Evolutionary conservation across 2,888 invertebrate species (phyloP).

Genomic region (Stenichneumon culpator): DNA sequence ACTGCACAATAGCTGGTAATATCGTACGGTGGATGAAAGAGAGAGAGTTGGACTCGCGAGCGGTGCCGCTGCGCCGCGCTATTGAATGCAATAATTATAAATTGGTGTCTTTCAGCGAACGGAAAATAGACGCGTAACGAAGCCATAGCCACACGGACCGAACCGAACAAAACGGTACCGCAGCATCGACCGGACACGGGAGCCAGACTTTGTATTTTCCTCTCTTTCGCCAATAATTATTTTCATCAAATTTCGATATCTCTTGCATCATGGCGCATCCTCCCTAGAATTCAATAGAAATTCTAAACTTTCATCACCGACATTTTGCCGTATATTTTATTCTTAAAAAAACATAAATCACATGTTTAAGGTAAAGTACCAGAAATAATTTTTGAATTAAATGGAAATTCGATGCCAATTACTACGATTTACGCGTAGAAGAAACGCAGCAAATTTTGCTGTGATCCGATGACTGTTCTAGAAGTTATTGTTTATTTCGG

Average conservation of each 20-base stretch:
- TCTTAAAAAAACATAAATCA: too few relatives aligned
- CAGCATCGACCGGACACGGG: not conserved
- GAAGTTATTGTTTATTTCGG: too few relatives aligned
- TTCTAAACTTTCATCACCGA: too few relatives aligned
- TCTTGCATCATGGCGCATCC: too few relatives aligned
- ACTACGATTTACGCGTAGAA: too few relatives aligned
- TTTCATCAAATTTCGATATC: constrained; percentile 79
- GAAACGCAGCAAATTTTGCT: too few relatives aligned
- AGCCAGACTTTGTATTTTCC: not conserved
- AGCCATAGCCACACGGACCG: constrained; percentile 72
- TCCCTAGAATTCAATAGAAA: too few relatives aligned
- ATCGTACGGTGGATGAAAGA: constrained; percentile 74
- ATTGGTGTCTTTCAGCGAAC: constrained; percentile 80
- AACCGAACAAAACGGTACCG: constrained; percentile 2
- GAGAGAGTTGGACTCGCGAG: constrained; percentile 75
- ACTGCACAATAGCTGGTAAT: constrained; percentile 81
- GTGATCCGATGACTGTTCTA: too few relatives aligned
- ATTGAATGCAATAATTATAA: constrained; percentile 82
- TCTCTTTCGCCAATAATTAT: not conserved
- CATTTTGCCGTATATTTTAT: too few relatives aligned
- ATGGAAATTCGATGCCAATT: too few relatives aligned
- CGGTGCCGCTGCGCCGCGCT: constrained; percentile 69
- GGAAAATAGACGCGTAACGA: constrained; percentile 82
- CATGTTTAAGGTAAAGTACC: too few relatives aligned
- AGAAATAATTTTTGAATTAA: too few relatives aligned